Evolutionary conservation across 2,888 invertebrate genomes (phyloP), one percentile per base, ranked within the genome.

Genomic region (Nymphalis polychloros): DNA sequence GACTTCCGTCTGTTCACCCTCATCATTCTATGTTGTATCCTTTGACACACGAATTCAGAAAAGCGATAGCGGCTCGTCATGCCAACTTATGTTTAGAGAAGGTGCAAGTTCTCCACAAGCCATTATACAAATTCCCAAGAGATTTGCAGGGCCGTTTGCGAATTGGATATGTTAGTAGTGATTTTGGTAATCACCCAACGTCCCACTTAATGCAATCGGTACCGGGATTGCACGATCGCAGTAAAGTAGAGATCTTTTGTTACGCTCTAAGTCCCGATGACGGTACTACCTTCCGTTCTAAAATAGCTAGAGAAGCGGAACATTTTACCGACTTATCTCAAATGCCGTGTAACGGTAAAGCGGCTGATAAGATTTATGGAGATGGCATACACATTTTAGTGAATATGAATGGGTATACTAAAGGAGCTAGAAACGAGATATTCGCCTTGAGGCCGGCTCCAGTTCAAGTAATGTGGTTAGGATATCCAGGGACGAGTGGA

Each of bases 11-110:
- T 0, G 99, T 99, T 2, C 99, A 99, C 93, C 99, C 99, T 0
- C 99, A 99, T 91, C 99, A 99, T 93, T 99, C 98, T 60, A 99
- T 99, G 99, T 93, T 99, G 64, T 99, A 99, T 92, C 99, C 99
- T 0, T 93, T 99, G 73, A 96, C 97, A 1, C 99, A 99, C 83
- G 97, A 97, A 41, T 98, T 97, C 84, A 95, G 99, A 67, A 98
- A 98, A 89, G 97, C 98, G 6, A 99, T 99, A 77, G 99, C 99
- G 16, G 97, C 98, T 4, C 94, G 98, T 67, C 99, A 99, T 86
- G 99, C 99, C 10, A 98, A 98, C 84, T 94, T 99, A 53, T 99
- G 99, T 87, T 93, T 98, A 74, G 99, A 99, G 86, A 99, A 99
- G 94, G 97, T 99, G 59, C 97, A 97, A 84, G 98, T 99, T 0